phyloP scores from a whole-genome alignment of 2,888 invertebrate genomes.

The Anarsia innoxiella region DNA sequence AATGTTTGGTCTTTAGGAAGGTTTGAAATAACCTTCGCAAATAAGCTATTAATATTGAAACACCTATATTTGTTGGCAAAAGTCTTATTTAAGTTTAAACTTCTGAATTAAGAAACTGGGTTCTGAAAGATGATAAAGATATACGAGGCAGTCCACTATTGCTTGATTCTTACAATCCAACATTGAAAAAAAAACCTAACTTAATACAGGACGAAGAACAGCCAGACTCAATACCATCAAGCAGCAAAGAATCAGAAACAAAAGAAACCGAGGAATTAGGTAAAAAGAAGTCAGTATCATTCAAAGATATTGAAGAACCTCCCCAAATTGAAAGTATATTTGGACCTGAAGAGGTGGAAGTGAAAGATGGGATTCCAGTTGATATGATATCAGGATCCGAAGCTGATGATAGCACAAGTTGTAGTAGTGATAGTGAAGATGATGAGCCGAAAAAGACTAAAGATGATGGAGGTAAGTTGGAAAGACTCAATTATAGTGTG shows the following conservation, averaged over 20 bases:
- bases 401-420: slow-evolving; percentile 30
- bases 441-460: slow-evolving; percentile 10
- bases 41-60: no score
- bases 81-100: no score
- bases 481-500: no score
- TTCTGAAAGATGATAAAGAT: no score
- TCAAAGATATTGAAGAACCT: slow-evolving; percentile 24
- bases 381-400: slow-evolving; percentile 54
- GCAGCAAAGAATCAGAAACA: neutral
- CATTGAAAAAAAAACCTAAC: neutral
- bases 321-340: slow-evolving; percentile 28
- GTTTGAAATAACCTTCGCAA: no score
- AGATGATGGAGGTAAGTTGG: slow-evolving; percentile 6
- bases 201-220: neutral
- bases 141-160: no score
- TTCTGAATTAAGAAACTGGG: no score
- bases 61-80: no score
- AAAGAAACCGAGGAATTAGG: neutral
- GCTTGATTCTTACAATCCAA: no score
- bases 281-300: no score
- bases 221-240: neutral
- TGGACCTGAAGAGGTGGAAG: slow-evolving; percentile 27
- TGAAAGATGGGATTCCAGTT: slow-evolving; percentile 36
- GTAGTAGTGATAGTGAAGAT: slow-evolving; percentile 17
- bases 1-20: no score